phyloP scores from a whole-genome alignment of 1,140 invertebrate species.

The Vollenhovia emeryi region DNA sequence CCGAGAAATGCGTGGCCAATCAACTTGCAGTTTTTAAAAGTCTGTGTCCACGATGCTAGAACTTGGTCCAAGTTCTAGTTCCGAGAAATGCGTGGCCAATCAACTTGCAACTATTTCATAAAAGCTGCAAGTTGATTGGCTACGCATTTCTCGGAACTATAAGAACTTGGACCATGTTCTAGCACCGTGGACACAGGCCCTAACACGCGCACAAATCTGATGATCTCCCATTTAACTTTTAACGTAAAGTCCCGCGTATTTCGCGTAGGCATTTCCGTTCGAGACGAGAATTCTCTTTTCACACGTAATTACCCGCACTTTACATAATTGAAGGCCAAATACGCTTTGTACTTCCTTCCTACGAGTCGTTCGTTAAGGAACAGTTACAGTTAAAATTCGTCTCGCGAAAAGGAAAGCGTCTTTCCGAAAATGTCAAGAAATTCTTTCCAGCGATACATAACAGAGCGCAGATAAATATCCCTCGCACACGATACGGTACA shows the following conservation, averaged over 20 bases:
- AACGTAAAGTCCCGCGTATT: background rate
- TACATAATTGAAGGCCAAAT: background rate
- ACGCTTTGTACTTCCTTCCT: background rate
- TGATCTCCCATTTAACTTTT: background rate
- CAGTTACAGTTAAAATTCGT: too few relatives aligned
- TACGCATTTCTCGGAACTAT: too few relatives aligned
- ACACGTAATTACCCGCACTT: background rate
- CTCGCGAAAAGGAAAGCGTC: background rate
- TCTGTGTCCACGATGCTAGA: too few relatives aligned
- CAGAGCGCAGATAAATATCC: too few relatives aligned
- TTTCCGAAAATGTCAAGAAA: background rate
- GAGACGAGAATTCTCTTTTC: background rate
- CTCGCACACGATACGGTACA: background rate
- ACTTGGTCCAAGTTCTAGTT: too few relatives aligned
- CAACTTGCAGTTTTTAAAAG: too few relatives aligned
- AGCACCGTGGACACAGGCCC: too few relatives aligned
- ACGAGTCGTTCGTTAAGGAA: background rate
- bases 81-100: too few relatives aligned
- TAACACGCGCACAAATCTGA: background rate
- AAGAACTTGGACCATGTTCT: too few relatives aligned
- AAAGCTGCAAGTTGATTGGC: too few relatives aligned
- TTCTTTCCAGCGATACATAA: background rate
- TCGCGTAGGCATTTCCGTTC: background rate
- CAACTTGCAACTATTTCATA: too few relatives aligned
- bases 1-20: too few relatives aligned